Evolutionary conservation across 53 echinoderm and acorn worm species (phyloP).

Genomic region (Arbacia lixula): DNA sequence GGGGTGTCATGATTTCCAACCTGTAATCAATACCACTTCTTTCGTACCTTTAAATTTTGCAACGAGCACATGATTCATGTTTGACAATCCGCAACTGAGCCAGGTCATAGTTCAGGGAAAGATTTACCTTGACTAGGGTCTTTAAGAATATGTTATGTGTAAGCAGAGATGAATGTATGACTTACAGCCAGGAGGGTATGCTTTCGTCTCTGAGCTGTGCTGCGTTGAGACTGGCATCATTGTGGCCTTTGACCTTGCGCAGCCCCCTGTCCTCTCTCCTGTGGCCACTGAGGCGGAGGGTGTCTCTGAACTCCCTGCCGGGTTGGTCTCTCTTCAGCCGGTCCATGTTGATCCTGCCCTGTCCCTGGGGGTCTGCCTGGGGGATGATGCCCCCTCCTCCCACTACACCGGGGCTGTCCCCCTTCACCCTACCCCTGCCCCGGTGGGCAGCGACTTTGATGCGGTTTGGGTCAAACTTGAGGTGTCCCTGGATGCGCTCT

Average conservation of each 20-base stretch:
- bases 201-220: conserved; percentile 26
- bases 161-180: background rate
- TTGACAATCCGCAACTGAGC: too few relatives aligned
- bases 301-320: conserved; percentile 47
- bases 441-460: conserved; percentile 3
- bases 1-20: too few relatives aligned
- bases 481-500: conserved; percentile 19
- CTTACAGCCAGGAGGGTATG: conserved; percentile 31
- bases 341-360: too few relatives aligned
- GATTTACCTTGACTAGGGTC: too few relatives aligned
- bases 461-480: conserved; percentile 26
- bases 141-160: too few relatives aligned
- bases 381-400: background rate
- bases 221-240: conserved; percentile 46
- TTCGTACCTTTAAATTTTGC: too few relatives aligned
- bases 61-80: too few relatives aligned
- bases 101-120: too few relatives aligned
- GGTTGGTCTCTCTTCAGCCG: conserved; percentile 34
- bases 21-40: too few relatives aligned
- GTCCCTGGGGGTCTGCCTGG: too few relatives aligned
- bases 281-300: conserved; percentile 58
- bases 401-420: background rate
- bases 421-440: background rate
- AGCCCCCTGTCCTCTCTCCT: conserved; percentile 58
- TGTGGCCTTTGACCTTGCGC: conserved; percentile 67